phyloP scores from a whole-genome alignment of 2,888 invertebrate genomes.

The Busseola fusca region DNA sequence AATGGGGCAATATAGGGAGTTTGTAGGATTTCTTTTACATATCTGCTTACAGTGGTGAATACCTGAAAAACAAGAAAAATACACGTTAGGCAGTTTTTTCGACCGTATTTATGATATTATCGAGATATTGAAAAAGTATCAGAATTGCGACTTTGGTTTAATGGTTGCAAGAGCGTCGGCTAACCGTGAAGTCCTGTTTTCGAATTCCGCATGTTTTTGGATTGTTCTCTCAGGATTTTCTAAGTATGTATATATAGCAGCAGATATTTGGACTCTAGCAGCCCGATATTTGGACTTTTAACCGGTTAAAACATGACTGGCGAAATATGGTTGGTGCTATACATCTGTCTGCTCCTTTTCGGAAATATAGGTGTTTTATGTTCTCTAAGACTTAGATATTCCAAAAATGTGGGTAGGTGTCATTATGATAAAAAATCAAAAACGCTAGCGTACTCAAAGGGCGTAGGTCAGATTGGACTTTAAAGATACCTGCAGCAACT shows the following conservation, averaged over 20 bases:
- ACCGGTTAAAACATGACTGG: neutral
- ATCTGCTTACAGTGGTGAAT: slow-evolving; percentile 6
- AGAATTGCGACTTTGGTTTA: neutral
- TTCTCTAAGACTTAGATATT: neutral
- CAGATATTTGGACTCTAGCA: no score
- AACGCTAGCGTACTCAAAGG: neutral
- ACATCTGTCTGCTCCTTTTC: neutral
- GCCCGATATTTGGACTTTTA: neutral
- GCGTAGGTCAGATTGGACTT: neutral
- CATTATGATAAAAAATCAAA: neutral
- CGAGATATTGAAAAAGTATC: neutral
- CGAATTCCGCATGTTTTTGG: no score
- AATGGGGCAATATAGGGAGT: neutral
- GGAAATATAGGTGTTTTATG: neutral
- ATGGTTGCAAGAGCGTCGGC: neutral
- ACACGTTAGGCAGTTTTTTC: slow-evolving; percentile 14
- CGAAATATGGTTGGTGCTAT: neutral
- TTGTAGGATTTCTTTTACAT: slow-evolving; percentile 29
- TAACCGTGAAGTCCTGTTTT: neutral
- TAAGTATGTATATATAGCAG: no score
- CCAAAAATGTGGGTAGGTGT: neutral
- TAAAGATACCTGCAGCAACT: neutral
- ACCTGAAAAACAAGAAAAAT: slow-evolving; percentile 52
- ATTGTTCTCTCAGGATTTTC: neutral
- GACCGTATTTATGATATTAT: neutral